Percentiles rank a stretch among this genome's conserved stretches.
These are phyloP conservation scores for Lasioglossum villosulum DNA, from an alignment of 2,888 invertebrate species.

Conservation along the genomic window DNA sequence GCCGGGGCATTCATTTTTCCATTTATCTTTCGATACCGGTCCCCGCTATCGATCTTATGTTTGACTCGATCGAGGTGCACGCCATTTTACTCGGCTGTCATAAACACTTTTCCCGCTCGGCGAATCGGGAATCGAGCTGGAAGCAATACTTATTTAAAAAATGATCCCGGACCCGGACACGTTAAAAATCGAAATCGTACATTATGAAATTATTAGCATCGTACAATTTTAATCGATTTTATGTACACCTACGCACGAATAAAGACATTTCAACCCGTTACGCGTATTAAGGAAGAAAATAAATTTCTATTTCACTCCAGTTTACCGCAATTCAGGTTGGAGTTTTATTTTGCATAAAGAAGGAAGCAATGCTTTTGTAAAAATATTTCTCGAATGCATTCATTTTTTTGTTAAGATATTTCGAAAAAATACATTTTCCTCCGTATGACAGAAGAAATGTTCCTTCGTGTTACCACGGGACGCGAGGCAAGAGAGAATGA, in stretches of 20 bases:
- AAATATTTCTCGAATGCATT: not conserved
- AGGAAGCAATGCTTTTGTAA: not conserved
- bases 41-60: not conserved
- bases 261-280: not conserved
- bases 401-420: too few species aligned
- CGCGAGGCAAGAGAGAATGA: not conserved
- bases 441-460: not conserved
- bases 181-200: not conserved
- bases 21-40: slow-evolving; percentile 37
- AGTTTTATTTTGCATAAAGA: not conserved
- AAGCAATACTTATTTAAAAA: not conserved
- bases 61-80: slow-evolving; percentile 19
- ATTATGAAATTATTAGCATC: not conserved
- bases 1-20: slow-evolving; percentile 49
- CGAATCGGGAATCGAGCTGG: not conserved
- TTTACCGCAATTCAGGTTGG: not conserved
- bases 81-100: slow-evolving; percentile 1
- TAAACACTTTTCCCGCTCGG: slow-evolving; percentile 1
- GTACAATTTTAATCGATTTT: not conserved
- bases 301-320: not conserved
- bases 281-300: not conserved
- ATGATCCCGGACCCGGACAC: not conserved
- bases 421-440: too few species aligned
- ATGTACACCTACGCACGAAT: not conserved
- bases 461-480: not conserved